A percentile compares a stretch with the other conserved stretches of the same genome.
Conservation (phyloP, 2,113 vertebrate species). For the Ceratotherium simum region DNA sequence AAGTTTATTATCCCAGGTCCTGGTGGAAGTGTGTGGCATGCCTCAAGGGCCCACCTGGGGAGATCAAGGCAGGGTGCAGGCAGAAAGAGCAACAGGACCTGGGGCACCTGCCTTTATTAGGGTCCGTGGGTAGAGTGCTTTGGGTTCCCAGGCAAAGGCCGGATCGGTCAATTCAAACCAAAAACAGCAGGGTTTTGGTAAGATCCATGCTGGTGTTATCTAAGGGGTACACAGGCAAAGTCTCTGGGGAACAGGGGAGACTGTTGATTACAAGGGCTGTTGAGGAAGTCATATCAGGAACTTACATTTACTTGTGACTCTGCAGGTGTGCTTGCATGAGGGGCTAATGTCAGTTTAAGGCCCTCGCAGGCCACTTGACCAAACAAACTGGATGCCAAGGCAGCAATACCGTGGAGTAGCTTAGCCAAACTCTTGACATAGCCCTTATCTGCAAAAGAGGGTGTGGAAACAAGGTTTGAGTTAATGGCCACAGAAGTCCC, state of each 20-base stretch:
- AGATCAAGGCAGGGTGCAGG: background rate
- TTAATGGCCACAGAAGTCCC: too few species aligned
- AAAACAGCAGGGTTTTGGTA: background rate
- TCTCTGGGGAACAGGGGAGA: background rate
- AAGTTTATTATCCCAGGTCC: background rate
- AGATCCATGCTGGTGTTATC: background rate
- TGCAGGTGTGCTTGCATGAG: background rate
- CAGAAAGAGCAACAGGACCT: background rate
- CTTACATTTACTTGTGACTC: background rate
- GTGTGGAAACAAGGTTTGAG: too few species aligned
- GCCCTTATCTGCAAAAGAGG: too few species aligned
- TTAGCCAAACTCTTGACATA: background rate
- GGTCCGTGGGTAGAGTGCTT: too few species aligned
- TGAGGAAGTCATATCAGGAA: background rate
- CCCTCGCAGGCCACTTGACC: background rate
- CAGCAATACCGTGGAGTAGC: background rate
- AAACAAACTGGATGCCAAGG: background rate
- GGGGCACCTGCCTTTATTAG: background rate
- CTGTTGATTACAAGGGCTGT: background rate
- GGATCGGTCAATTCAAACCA: background rate
- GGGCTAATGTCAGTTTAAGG: background rate
- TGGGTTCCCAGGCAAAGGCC: background rate
- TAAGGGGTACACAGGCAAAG: background rate
- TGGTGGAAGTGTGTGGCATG: background rate
- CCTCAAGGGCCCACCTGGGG: too few species aligned